phyloP scores from a whole-genome alignment of 1,140 invertebrate genomes.

The Nasonia longicornis region DNA sequence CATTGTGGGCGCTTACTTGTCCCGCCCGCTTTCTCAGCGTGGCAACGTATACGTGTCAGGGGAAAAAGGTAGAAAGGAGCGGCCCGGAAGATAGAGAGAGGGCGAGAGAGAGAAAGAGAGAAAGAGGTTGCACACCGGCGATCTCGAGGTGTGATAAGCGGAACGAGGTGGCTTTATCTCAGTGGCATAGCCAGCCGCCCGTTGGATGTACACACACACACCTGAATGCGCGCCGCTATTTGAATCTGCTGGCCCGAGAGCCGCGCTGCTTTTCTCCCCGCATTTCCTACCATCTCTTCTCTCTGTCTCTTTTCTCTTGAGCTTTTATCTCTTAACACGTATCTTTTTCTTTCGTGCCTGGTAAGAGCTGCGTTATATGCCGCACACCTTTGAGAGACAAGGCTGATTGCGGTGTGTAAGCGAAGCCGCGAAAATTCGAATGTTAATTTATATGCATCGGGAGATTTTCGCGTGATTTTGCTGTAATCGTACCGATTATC shows the following conservation, averaged over 20 bases:
- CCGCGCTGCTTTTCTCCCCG: not conserved
- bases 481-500: too few species aligned
- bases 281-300: not conserved
- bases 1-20: not conserved
- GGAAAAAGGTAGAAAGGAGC: not conserved
- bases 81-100: not conserved
- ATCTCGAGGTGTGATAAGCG: conserved; percentile 16
- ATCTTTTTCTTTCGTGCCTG: not conserved
- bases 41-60: not conserved
- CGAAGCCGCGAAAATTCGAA: not conserved
- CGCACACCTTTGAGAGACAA: not conserved
- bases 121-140: conserved; percentile 4
- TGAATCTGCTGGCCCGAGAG: conserved; percentile 6
- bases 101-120: not conserved
- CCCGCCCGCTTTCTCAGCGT: not conserved
- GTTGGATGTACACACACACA: conserved; percentile 6
- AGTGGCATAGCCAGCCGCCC: not conserved
- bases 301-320: not conserved
- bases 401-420: not conserved
- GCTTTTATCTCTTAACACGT: not conserved
- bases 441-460: not conserved
- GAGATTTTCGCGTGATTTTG: too few species aligned
- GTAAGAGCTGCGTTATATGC: not conserved
- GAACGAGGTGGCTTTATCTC: conserved; percentile 29
- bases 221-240: not conserved